Evolutionary conservation across 53 echinoderm and acorn worm genomes (phyloP).

Genomic region (Henricia sp.): DNA sequence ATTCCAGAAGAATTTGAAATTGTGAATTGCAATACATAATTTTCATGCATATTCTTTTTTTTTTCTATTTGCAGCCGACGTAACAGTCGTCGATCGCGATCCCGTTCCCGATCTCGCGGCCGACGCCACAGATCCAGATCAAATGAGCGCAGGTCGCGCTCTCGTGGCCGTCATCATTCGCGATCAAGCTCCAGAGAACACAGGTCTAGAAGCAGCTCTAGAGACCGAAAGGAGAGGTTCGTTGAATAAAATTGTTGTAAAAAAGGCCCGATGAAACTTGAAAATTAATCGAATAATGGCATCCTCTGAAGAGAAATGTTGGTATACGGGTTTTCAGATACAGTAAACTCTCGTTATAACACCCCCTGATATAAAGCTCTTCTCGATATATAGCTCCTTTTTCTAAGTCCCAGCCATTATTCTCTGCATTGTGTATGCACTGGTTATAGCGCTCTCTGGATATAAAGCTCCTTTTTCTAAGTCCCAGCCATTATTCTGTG

Average conservation of each 20-base stretch:
- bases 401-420: no score
- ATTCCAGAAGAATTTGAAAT: no score
- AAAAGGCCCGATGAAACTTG: neutral
- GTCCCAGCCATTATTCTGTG: no score
- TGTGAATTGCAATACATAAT: neutral
- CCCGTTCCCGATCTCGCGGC: constrained; percentile 33
- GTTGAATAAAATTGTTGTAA: neutral
- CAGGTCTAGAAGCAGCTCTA: constrained; percentile 26
- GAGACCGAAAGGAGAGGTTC: constrained; percentile 13
- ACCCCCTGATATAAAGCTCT: no score
- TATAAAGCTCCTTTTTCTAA: no score
- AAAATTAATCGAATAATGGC: no score
- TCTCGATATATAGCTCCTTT: no score
- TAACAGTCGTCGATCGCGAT: constrained; percentile 16
- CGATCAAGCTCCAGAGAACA: constrained; percentile 26
- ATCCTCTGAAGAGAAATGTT: no score
- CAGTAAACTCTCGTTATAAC: no score
- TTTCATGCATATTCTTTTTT: neutral
- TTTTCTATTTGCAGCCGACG: constrained; percentile 2
- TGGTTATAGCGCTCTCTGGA: no score
- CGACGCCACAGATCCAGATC: neutral
- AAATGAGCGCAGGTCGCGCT: neutral
- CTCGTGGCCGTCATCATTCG: neutral
- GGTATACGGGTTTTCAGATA: no score
- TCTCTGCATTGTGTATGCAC: no score